These are phyloP conservation scores for Papilio elwesi DNA, from an alignment of 2,888 invertebrate genomes.

Conservation along the genomic window DNA sequence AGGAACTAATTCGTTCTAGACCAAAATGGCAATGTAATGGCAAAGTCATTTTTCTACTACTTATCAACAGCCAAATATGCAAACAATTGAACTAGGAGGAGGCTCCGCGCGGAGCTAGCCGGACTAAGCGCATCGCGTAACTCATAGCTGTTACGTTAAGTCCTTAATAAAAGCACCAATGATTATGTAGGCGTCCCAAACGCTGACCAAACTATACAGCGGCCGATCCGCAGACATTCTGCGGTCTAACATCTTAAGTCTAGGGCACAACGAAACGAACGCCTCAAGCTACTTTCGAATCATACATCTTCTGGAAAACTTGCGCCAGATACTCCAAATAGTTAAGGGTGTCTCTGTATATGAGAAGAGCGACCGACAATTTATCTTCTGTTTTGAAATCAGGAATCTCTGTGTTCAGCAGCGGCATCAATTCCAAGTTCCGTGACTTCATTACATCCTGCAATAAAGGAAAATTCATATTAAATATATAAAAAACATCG, in stretches of 20 bases:
- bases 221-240: constrained; percentile 46
- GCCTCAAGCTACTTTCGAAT: constrained; percentile 53
- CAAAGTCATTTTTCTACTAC: constrained; percentile 73
- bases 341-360: constrained; percentile 73
- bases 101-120: constrained; percentile 54
- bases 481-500: not conserved
- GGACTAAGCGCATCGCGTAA: constrained; percentile 50
- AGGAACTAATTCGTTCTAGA: constrained; percentile 82
- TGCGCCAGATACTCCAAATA: constrained; percentile 71
- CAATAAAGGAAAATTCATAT: constrained; percentile 47
- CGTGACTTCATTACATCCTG: constrained; percentile 72
- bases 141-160: constrained; percentile 41
- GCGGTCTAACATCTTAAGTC: constrained; percentile 48
- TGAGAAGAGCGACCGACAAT: constrained; percentile 56
- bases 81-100: constrained; percentile 59
- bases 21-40: constrained; percentile 83
- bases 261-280: constrained; percentile 52
- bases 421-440: constrained; percentile 61
- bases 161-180: constrained; percentile 51
- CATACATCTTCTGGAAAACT: constrained; percentile 67
- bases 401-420: constrained; percentile 64
- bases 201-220: constrained; percentile 39
- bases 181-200: constrained; percentile 49
- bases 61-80: constrained; percentile 70
- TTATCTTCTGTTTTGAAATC: constrained; percentile 57